Evolutionary conservation across 2,888 invertebrate species (phyloP).

Genomic region (Cotesia congregata): DNA sequence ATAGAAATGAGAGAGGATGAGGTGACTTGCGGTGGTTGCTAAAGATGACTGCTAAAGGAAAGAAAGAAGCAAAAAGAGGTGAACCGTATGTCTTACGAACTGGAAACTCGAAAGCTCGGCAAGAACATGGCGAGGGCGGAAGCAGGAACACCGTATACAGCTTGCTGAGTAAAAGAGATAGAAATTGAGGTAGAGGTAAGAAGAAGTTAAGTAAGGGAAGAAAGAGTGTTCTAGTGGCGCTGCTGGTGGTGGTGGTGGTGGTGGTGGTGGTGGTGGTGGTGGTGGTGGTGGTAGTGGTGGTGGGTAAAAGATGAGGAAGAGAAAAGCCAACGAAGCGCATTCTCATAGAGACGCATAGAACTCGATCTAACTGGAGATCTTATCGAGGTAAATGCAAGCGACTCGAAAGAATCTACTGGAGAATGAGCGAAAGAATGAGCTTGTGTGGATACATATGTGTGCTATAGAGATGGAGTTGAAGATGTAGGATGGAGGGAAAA

Average conservation of each 20-base stretch:
- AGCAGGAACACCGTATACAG: constrained; percentile 19
- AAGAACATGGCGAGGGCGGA: constrained; percentile 32
- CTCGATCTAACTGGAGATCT: constrained; percentile 42
- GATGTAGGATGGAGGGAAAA: constrained; percentile 1
- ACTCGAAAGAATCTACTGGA: constrained; percentile 35
- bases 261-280: background rate
- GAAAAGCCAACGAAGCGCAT: constrained; percentile 26
- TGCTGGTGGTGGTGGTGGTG: background rate
- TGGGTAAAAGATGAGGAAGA: constrained; percentile 18
- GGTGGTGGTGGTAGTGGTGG: background rate
- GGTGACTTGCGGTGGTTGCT: background rate
- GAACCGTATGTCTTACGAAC: constrained; percentile 33
- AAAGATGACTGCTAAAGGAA: background rate
- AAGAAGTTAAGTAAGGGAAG: constrained; percentile 12
- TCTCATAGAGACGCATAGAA: constrained; percentile 35
- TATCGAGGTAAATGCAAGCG: constrained; percentile 41
- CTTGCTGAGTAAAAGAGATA: constrained; percentile 21
- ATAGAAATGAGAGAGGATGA: background rate
- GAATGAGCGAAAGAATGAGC: constrained; percentile 4
- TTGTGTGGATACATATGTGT: background rate
- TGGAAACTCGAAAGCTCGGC: constrained; percentile 38
- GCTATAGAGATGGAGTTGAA: background rate
- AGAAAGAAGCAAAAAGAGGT: constrained; percentile 1
- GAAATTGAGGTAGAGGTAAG: background rate
- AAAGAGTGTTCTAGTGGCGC: background rate